Evolutionary conservation across 1,140 invertebrate genomes (phyloP), one percentile per base, ranked within the genome.

Genomic region (Fopius arisanus): DNA sequence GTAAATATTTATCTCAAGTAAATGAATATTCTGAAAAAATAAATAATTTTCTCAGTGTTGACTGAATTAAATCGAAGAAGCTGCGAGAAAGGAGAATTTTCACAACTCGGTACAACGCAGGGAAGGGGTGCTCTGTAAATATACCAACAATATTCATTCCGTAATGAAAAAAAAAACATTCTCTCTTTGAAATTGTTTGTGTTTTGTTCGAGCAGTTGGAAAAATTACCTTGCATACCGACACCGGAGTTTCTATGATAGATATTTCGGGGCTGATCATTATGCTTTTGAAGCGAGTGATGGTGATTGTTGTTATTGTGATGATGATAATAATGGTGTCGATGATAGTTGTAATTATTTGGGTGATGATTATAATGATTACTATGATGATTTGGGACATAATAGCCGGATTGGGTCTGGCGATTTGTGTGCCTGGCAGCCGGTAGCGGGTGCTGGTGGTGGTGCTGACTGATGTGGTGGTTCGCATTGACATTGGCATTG

Each of bases 161-260:
- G 63, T 67, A 68, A 33, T 19, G 37, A 48, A 62, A 62, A 31
- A 62, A 70, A 19, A 70, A 31, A 33, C 41, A 4, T 33, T 54
- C 43, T 54, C 51, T 70, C 3, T 26, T 29, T 26, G 14, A 37
- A 21, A 19, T 37, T 70, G 10, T 59, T 54, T 28, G 26, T 68
- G 1, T 43, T 16, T 37, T 43, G 40, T 63, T 77, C 59, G 66
- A 75, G 70, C 67, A 77, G 51, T 74, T 48, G 9, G 28, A 31
- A 68, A 77, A 85, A 84, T 90, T 91, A 92, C 91, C 90, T 91
- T 90, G 88, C 88, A 91, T 90, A 90, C 90, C 91, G 84, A 88
- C 88, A 89, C 87, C 88, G 76, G 90, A 89, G 83, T 91, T 90
- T 89, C 90, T 90, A 88, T 91, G 89, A 88, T 90, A 90, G 82